These are phyloP conservation scores for Paratrypauchen microcephalus DNA, from an alignment of 2,797 vertebrate genomes.

Conservation along the genomic window DNA sequence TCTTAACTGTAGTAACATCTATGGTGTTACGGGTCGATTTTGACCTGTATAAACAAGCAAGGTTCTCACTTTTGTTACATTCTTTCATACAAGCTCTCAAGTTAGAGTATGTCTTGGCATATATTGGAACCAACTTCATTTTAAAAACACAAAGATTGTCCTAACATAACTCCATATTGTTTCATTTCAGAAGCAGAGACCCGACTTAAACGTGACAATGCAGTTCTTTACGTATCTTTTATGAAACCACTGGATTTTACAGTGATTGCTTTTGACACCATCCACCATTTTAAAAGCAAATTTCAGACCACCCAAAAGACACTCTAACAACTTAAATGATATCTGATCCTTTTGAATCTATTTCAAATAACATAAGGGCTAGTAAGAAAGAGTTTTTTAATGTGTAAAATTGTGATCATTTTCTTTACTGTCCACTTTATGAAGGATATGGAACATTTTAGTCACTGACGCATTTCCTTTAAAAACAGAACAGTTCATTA, in stretches of 20 bases:
- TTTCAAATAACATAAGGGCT: not conserved
- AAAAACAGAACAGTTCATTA: conserved; percentile 3
- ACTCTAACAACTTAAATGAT: not conserved
- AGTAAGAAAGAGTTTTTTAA: not conserved
- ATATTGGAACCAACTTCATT: not conserved
- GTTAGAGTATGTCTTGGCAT: too few species aligned
- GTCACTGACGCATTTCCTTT: not conserved
- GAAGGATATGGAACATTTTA: not conserved
- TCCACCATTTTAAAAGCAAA: not conserved
- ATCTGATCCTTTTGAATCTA: not conserved
- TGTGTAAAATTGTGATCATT: not conserved
- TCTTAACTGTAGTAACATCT: too few species aligned
- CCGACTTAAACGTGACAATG: not conserved
- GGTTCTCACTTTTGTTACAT: too few species aligned
- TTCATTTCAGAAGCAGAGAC: not conserved
- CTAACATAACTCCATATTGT: not conserved
- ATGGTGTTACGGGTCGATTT: too few species aligned
- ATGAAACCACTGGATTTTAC: not conserved
- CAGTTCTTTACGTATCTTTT: conserved; percentile 1
- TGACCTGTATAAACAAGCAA: too few species aligned
- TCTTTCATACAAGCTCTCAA: too few species aligned
- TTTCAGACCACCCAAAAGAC: not conserved
- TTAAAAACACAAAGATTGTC: not conserved
- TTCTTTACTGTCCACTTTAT: not conserved
- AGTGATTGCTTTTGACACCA: not conserved